Base-by-base conservation (phyloP, 92 coral and sea anemone genomes). In the Palythoa caribaeorum region DNA sequence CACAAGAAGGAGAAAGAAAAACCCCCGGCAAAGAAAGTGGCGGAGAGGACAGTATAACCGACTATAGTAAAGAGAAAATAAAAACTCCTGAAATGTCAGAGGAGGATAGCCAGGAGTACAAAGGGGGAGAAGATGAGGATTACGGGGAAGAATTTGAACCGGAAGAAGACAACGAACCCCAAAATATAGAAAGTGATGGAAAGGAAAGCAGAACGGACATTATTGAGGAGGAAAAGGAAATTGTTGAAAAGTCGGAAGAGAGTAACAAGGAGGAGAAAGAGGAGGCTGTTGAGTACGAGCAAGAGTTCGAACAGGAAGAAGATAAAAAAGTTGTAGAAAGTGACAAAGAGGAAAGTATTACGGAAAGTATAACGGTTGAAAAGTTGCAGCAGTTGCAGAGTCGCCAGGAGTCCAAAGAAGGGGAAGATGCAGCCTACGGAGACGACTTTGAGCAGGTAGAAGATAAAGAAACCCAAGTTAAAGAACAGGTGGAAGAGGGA, bases 301-400 rank as follows among this genome's bases (percentile, higher is more conserved):
- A 93, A 79, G 97, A 92, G 65, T 94, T 93, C 76, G 94, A 96
- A 63, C 80, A 93, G 0, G 96, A 94, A 70, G 94, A 80, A 71
- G 89, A 92, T 76, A 91, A 66, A 59, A 73, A 93, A 0, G 94
- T 89, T 52, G 93, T 71, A 55, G 88, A 92, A 80, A 90, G 71
- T 73, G 88, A 92, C 60, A 20, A 69, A 51, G 83, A 68, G 21
- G 86, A 80, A 44, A 44, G 6, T 39, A 72, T 44, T 3, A 8
- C 5, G 50, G 50, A 44, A 44, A 44, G 50, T 44, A 8, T 4
- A 44, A 8, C 50, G 5, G 50, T 44, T 44, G 6, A 44, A 44
- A 0, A 4, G 50, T 44, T 8, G 50, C 50, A 44, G 0, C 50
- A 28, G 28, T 28, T 28, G 28, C 28, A 44, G 50, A 44, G 7